Base-by-base conservation (phyloP, 2,888 invertebrate species). In the Rotaria magnacalcarata region DNA sequence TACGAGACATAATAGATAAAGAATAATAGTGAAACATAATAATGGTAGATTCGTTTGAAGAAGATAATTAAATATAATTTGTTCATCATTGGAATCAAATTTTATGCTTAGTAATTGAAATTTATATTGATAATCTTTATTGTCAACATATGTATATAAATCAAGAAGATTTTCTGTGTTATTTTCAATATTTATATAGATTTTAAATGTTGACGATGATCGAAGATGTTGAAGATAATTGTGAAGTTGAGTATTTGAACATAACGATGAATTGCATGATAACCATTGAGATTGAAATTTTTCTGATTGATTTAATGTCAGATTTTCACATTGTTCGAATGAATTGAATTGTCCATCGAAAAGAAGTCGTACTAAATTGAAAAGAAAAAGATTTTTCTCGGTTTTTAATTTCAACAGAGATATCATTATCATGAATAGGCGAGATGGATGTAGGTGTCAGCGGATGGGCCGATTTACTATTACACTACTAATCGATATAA, bases 1-100 rank as follows among this genome's bases (percentile, higher is more conserved):
- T 75, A 75, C 3, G 5, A 75, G 47, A 75, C 75, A 75, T 75
- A 75, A 47, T 14, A 75, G 24, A 75, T 75, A 75, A 43, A 75
- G 41, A 43, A 5, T 11, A 7, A 75, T 6, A 6, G 75, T 43
- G 19, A 75, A 43, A 24, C 21, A 43, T 41, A 75, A 11, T 24
- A 75, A 75, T 43, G 21, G 47, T 21, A 41, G 24, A 43, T 75
- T 43, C 5, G 4, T 41, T n/a, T 24, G 7, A 11, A 75, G n/a
- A 43, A 75, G 24, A 41, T 75, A 43, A 6, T 47, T 47, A 24
- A 75, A 75, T 43, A 75, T 21, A 11, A 75, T 11, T 75, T 75
- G 43, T 75, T 41, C 47, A 43, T 75, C 7, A 41, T 47, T 4
- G 2, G 7, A 24, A 67, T 67, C 34, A 16, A 34, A 67, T 24